A percentile compares a stretch with the other conserved stretches of the same genome.
Conservation (phyloP, 2,888 invertebrate genomes). For the Polyommatus icarus region DNA sequence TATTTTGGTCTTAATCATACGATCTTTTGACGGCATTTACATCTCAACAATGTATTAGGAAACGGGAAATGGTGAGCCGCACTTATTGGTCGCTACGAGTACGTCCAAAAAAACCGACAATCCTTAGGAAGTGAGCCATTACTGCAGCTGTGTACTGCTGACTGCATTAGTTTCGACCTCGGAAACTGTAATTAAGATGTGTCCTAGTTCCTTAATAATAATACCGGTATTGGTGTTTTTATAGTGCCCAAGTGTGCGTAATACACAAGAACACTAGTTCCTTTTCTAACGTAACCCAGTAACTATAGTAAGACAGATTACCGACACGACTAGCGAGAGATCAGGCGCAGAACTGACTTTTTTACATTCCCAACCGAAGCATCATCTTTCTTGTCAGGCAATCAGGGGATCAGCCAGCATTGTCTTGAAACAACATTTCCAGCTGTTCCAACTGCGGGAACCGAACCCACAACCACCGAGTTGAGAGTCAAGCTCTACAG, state of each 20-base stretch:
- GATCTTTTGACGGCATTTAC: neutral
- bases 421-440: too few relatives aligned
- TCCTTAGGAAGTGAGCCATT: slow-evolving; percentile 4
- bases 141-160: neutral
- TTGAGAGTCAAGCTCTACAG: neutral
- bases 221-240: too few relatives aligned
- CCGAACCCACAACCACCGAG: too few relatives aligned
- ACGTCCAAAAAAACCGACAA: slow-evolving; percentile 41
- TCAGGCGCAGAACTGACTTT: neutral
- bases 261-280: too few relatives aligned
- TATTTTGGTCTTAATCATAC: neutral
- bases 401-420: too few relatives aligned
- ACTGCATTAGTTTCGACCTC: slow-evolving; percentile 31
- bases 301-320: too few relatives aligned
- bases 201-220: slow-evolving; percentile 7
- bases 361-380: too few relatives aligned
- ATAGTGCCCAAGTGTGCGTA: neutral
- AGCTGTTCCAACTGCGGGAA: too few relatives aligned
- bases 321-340: too few relatives aligned
- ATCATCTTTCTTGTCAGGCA: too few relatives aligned
- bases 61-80: slow-evolving; percentile 40
- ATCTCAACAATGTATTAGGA: slow-evolving; percentile 35
- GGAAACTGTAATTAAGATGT: slow-evolving; percentile 11
- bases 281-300: too few relatives aligned
- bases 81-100: slow-evolving; percentile 40